Base-by-base conservation (phyloP, 2,888 invertebrate genomes). In the Xestoiulus laeticollis region DNA sequence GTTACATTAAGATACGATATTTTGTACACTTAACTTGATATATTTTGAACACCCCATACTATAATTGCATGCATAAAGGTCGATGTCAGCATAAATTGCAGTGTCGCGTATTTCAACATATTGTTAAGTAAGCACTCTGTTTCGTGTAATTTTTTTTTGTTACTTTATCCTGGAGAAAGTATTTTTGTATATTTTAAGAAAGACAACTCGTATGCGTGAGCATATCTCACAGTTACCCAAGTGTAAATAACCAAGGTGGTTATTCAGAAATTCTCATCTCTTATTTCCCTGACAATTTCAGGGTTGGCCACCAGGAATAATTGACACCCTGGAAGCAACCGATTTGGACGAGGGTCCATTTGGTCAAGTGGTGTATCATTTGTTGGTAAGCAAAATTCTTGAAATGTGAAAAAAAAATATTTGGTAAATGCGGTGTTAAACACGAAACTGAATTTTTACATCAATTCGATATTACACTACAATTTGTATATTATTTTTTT, bases 341-440 rank as follows among this genome's bases (percentile, higher is more conserved):
- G 98, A 98, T 92, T 94, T 95, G 87, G 98, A 98, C 91, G 96
- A 97, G 93, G 98, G 98, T 85, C 96, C 97, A 68, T 97, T 97
- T 91, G 97, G 97, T 82, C 97, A 98, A 93, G 95, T 98, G 33
- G 94, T 97, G 30, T 98, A 98, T 91, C 95, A 96, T 91, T 93
- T 98, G n/a, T 93, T 96, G 93, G 96, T 90, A 89, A 89, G 53
- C 85, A 10, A 26, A 22, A 0, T 59, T 22, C 59, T 6, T n/a
- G 59, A 59, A 59, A 48, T n/a, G n/a, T n/a, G n/a, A n/a, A n/a
- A n/a, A n/a, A n/a, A n/a, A n/a, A n/a, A n/a, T n/a, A n/a, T n/a
- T n/a, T n/a, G n/a, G n/a, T n/a, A n/a, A n/a, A n/a, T n/a, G n/a
- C n/a, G n/a, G n/a, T n/a, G n/a, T n/a, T n/a, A n/a, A n/a, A n/a